Percentiles rank a stretch among this genome's conserved stretches.
Conservation (phyloP, 2,113 vertebrate species). For the Uropsilus gracilis region DNA sequence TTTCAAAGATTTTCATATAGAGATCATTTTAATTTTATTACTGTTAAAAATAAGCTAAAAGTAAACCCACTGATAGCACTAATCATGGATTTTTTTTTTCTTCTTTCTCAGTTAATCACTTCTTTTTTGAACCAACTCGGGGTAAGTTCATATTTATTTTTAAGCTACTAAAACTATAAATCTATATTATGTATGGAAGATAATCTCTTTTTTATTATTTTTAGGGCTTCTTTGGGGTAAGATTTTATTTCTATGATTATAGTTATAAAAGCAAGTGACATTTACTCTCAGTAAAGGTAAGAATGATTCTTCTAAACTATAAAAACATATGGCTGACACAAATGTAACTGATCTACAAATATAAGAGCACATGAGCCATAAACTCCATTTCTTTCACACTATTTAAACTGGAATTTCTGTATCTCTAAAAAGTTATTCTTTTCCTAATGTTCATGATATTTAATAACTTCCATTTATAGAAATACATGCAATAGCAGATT, state of each 20-base stretch:
- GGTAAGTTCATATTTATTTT: constrained; percentile 56
- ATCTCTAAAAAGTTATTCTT: constrained; percentile 23
- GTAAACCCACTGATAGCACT: background rate
- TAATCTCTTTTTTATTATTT: constrained; percentile 27
- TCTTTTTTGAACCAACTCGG: constrained; percentile 67
- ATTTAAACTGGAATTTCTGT: background rate
- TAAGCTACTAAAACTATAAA: constrained; percentile 27
- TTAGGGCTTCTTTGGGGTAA: constrained; percentile 69
- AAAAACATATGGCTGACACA: background rate
- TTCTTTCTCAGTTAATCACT: constrained; percentile 64
- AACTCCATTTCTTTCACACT: background rate
- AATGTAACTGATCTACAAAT: background rate
- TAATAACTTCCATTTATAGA: constrained; percentile 27
- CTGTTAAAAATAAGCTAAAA: constrained; percentile 12
- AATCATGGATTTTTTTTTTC: constrained; percentile 13
- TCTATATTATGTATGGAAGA: background rate
- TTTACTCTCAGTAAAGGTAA: constrained; percentile 56
- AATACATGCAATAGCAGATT: background rate
- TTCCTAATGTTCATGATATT: background rate
- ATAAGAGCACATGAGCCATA: background rate
- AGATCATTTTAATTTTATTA: constrained; percentile 16
- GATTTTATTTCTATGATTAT: constrained; percentile 60
- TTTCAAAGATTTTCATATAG: background rate
- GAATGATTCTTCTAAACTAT: background rate
- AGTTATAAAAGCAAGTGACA: constrained; percentile 49